phyloP scores from a whole-genome alignment of 2,888 invertebrate genomes.

The Stenodera caucasica region DNA sequence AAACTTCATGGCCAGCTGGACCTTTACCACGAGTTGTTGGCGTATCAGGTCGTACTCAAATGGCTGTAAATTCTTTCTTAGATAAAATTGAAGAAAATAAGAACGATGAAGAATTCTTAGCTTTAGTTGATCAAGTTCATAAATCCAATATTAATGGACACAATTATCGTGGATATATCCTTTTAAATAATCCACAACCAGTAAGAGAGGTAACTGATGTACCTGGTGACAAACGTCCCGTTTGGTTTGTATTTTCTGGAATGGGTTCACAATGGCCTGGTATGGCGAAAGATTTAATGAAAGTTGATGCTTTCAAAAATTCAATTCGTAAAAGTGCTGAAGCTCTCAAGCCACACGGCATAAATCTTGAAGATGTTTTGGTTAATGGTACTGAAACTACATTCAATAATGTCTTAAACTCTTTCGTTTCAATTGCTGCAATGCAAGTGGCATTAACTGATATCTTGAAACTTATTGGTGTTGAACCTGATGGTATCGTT shows the following conservation, averaged over 20 bases:
- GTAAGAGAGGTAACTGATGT: constrained; percentile 58
- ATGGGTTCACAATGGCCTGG: constrained; percentile 99
- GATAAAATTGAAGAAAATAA: constrained; percentile 63
- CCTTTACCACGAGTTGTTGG: constrained; percentile 70
- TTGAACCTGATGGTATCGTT: constrained; percentile 90
- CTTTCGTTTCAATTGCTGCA: constrained; percentile 93
- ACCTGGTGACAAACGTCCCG: constrained; percentile 69
- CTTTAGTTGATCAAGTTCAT: constrained; percentile 76
- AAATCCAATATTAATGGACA: constrained; percentile 73
- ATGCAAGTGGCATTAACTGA: constrained; percentile 97
- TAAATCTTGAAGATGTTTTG: constrained; percentile 82
- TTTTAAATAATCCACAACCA: constrained; percentile 63
- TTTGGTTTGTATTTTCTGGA: constrained; percentile 96
- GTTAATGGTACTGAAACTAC: constrained; percentile 74
- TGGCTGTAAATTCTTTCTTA: constrained; percentile 70
- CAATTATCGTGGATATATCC: constrained; percentile 75
- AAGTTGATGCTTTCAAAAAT: constrained; percentile 76
- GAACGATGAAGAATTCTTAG: constrained; percentile 73
- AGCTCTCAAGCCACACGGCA: constrained; percentile 73
- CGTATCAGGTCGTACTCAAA: constrained; percentile 84
- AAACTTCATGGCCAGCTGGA: constrained; percentile 61
- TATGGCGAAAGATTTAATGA: constrained; percentile 88
- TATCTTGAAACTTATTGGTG: constrained; percentile 71
- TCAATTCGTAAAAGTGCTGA: constrained; percentile 77
- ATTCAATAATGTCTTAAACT: constrained; percentile 84